Conservation (phyloP, 2,888 invertebrate species). For the Nebria salina region DNA sequence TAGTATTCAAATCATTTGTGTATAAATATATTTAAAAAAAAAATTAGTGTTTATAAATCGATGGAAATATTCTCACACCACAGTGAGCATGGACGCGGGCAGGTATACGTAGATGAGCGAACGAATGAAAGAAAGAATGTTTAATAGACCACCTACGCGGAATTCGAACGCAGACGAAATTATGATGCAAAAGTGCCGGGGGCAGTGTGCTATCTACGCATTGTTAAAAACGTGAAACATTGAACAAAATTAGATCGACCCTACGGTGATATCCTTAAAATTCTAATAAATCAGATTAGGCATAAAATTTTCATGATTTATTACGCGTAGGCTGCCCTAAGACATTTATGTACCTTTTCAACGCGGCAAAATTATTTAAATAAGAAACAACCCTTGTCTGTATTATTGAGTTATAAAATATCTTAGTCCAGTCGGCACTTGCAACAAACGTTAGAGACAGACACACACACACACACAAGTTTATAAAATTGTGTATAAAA, state of each 20-base stretch:
- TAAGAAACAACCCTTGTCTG: not conserved
- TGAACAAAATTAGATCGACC: conserved; percentile 31
- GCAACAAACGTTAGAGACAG: no score
- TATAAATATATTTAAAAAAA: not conserved
- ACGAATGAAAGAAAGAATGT: conserved; percentile 10
- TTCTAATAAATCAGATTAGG: conserved; percentile 38
- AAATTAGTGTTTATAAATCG: not conserved
- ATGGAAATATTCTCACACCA: conserved; percentile 9
- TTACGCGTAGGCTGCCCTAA: conserved; percentile 16
- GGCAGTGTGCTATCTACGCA: conserved; percentile 38
- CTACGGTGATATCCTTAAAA: conserved; percentile 38
- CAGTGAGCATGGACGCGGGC: not conserved
- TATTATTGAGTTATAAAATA: not conserved
- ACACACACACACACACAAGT: not conserved
- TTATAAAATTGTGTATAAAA: not conserved
- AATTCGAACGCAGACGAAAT: conserved; percentile 13
- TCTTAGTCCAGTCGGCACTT: no score
- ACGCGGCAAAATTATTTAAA: not conserved
- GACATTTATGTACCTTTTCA: not conserved
- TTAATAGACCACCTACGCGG: conserved; percentile 40
- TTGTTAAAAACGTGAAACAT: conserved; percentile 32
- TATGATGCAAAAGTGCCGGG: conserved; percentile 37
- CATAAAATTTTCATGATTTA: conserved; percentile 40
- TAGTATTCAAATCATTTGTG: not conserved
- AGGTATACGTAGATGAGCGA: conserved; percentile 7